Percentiles rank a stretch among this genome's conserved stretches.
These are phyloP conservation scores for Callipepla squamata DNA, from an alignment of 2,113 vertebrate species.

Conservation along the genomic window DNA sequence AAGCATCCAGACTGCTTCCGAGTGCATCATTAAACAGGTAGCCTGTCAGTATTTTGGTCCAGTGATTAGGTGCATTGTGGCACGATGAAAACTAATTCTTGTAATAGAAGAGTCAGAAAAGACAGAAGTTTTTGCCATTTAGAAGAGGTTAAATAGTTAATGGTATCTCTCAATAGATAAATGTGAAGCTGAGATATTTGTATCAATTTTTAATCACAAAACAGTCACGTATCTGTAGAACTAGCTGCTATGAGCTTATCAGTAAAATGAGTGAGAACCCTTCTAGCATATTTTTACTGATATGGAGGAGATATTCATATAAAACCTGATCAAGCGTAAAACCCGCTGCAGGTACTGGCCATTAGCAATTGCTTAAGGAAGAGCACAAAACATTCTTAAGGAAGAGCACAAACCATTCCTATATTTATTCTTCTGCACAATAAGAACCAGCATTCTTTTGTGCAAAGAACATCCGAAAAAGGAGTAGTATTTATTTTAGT, in stretches of 20 bases:
- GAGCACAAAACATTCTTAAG: not conserved
- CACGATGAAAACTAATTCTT: not conserved
- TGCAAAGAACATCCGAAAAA: not conserved
- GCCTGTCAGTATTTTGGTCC: not conserved
- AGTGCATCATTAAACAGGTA: not conserved
- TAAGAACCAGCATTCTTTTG: fast-evolving
- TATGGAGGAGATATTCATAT: not conserved
- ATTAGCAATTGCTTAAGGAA: not conserved
- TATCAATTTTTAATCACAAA: not conserved
- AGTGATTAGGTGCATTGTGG: not conserved
- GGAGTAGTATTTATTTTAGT: fast-evolving
- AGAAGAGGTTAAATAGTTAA: not conserved
- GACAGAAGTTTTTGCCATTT: not conserved
- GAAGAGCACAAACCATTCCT: too few relatives aligned
- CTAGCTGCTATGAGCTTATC: not conserved
- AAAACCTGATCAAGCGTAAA: not conserved
- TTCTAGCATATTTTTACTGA: not conserved
- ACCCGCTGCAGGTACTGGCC: not conserved
- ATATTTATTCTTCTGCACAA: not conserved
- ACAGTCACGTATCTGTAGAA: not conserved
- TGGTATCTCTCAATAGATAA: not conserved
- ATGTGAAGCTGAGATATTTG: not conserved
- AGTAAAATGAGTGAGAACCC: not conserved
- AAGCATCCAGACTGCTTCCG: not conserved
- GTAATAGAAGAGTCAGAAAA: not conserved